phyloP scores from a whole-genome alignment of 1,140 invertebrate species.

The Euura lappo region DNA sequence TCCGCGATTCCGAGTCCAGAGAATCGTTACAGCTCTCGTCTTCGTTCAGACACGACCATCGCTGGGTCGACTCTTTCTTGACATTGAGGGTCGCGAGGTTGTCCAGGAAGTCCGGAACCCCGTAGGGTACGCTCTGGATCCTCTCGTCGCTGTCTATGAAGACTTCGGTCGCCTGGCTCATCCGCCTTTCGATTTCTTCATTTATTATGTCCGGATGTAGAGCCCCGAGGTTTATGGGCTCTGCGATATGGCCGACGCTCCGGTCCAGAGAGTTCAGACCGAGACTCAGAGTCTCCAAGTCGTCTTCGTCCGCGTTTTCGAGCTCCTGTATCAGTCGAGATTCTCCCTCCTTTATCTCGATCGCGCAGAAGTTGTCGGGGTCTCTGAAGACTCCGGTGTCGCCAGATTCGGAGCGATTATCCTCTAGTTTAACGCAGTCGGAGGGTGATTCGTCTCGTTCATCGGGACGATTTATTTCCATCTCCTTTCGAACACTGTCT shows the following conservation, averaged over 20 bases:
- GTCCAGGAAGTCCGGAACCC: conserved; percentile 32
- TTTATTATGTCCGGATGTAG: conserved; percentile 33
- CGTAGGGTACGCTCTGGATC: conserved; percentile 28
- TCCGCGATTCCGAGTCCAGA: conserved; percentile 9
- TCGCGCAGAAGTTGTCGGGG: conserved; percentile 35
- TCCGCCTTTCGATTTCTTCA: conserved; percentile 33
- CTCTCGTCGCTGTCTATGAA: conserved; percentile 32
- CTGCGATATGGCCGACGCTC: conserved; percentile 24
- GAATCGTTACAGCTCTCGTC: conserved; percentile 14
- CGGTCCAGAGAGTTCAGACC: conserved; percentile 26
- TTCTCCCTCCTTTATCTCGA: conserved; percentile 33
- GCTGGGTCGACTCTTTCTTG: conserved; percentile 32
- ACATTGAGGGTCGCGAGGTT: conserved; percentile 33
- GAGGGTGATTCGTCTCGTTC: conserved; percentile 31
- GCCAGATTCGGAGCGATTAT: conserved; percentile 28
- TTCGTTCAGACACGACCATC: conserved; percentile 31
- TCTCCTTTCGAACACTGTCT: conserved; percentile 28
- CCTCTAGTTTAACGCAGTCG: conserved; percentile 30
- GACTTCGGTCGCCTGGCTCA: conserved; percentile 24
- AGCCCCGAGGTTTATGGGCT: conserved; percentile 28
- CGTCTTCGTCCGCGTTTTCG: conserved; percentile 5
- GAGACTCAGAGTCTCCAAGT: conserved; percentile 22
- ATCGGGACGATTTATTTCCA: conserved; percentile 40
- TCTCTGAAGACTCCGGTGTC: conserved; percentile 33
- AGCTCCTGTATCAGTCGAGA: conserved; percentile 9